Evolutionary conservation across 2,888 invertebrate genomes (phyloP).

Genomic region (Spialia ferax): DNA sequence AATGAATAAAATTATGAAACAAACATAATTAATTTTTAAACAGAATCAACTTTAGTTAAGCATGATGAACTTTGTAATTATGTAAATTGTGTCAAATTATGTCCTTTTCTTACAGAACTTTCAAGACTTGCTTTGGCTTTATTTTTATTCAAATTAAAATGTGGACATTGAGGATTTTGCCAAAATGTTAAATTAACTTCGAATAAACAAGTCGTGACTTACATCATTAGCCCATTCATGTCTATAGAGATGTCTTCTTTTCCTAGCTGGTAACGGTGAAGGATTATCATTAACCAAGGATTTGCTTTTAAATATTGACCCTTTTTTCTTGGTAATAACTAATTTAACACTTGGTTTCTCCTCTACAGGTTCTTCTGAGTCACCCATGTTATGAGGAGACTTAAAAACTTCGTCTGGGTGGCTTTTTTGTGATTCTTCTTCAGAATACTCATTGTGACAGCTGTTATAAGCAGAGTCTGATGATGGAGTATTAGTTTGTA

Average conservation of each 20-base stretch:
- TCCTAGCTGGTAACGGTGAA: slow-evolving; percentile 85
- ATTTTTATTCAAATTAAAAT: too few species aligned
- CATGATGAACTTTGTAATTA: too few species aligned
- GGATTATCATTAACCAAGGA: slow-evolving; percentile 89
- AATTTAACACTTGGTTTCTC: slow-evolving; percentile 88
- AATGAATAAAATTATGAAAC: too few species aligned
- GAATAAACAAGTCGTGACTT: slow-evolving; percentile 54
- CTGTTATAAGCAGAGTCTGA: slow-evolving; percentile 79
- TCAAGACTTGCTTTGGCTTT: too few species aligned
- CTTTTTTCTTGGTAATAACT: slow-evolving; percentile 93
- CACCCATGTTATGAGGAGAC: slow-evolving; percentile 70
- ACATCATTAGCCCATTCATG: slow-evolving; percentile 96
- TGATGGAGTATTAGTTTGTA: slow-evolving; percentile 67
- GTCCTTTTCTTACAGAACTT: too few species aligned
- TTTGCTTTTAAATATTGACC: slow-evolving; percentile 96
- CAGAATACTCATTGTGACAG: slow-evolving; percentile 78
- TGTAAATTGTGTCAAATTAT: too few species aligned
- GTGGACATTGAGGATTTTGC: too few species aligned
- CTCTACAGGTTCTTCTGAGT: slow-evolving; percentile 68
- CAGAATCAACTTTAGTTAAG: too few species aligned
- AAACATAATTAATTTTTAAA: too few species aligned
- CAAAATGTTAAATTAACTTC: background rate
- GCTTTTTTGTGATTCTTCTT: slow-evolving; percentile 72
- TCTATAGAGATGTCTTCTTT: slow-evolving; percentile 94
- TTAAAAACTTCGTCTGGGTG: slow-evolving; percentile 79